A percentile compares a stretch with the other conserved stretches of the same genome.
Evolutionary conservation across 1,140 invertebrate genomes (phyloP).

Genomic region (Plectus sambesii): DNA sequence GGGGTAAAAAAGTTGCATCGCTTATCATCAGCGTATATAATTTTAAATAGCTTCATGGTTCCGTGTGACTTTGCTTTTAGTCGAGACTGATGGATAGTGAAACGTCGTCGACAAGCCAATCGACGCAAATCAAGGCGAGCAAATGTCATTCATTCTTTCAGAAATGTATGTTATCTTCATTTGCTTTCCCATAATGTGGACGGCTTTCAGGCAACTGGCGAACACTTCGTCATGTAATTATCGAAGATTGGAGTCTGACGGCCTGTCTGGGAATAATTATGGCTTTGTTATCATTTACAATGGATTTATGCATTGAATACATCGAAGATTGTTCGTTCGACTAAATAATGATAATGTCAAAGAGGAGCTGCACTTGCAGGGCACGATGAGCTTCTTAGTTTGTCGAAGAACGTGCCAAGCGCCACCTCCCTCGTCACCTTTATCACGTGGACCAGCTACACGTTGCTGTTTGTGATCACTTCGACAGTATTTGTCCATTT

Average conservation of each 20-base stretch:
- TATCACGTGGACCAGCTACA: slow-evolving; percentile 47
- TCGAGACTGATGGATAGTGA: no score
- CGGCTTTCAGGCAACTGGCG: no score
- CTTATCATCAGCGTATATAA: no score
- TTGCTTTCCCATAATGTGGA: no score
- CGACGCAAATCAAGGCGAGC: no score
- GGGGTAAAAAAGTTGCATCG: no score
- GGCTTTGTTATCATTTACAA: slow-evolving; percentile 82
- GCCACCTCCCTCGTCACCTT: slow-evolving; percentile 34
- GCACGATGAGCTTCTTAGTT: slow-evolving; percentile 31
- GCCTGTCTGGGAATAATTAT: slow-evolving; percentile 85
- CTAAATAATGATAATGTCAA: slow-evolving; percentile 4
- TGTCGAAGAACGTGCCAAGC: slow-evolving; percentile 26
- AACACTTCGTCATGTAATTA: no score
- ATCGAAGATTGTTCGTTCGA: slow-evolving; percentile 60
- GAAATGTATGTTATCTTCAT: no score
- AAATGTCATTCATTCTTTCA: no score
- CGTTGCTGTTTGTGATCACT: slow-evolving; percentile 47
- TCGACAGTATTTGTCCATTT: slow-evolving; percentile 49
- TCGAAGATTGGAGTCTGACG: slow-evolving; percentile 94
- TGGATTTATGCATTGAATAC: slow-evolving; percentile 88
- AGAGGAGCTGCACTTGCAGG: slow-evolving; percentile 23
- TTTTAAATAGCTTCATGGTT: no score
- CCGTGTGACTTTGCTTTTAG: no score
- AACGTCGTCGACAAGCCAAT: no score